phyloP scores from a whole-genome alignment of 2,888 invertebrate genomes.

The Cephus rjabovi region DNA sequence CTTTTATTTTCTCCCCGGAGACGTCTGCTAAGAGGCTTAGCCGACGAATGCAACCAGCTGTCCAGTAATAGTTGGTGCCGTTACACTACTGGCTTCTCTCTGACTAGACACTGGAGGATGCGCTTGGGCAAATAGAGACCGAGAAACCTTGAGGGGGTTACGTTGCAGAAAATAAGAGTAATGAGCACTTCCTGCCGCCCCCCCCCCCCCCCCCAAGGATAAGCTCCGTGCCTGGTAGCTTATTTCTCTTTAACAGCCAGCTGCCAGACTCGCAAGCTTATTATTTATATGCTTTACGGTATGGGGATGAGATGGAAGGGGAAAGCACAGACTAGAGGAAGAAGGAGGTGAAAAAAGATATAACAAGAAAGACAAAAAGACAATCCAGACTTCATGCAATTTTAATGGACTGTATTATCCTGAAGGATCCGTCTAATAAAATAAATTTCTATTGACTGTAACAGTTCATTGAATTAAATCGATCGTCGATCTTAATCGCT shows the following conservation, averaged over 20 bases:
- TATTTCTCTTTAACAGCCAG: conserved; percentile 36
- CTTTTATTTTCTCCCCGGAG: not conserved
- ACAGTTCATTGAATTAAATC: not conserved
- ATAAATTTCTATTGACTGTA: not conserved
- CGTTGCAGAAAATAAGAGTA: conserved; percentile 32
- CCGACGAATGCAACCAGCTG: not conserved
- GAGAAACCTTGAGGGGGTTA: conserved; percentile 1
- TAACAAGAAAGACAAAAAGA: not conserved
- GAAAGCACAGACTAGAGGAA: not conserved
- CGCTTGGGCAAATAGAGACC: conserved; percentile 6
- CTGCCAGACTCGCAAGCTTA: conserved; percentile 32
- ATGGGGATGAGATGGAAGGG: not conserved
- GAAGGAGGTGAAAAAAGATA: not conserved
- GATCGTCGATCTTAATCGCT: not conserved
- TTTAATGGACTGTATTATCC: not conserved
- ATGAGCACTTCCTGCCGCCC: conserved; percentile 29
- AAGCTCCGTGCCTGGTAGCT: conserved; percentile 32
- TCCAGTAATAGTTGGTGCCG: not conserved
- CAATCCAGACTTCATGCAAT: not conserved
- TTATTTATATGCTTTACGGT: conserved; percentile 15
- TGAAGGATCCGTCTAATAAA: not conserved
- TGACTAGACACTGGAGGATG: not conserved
- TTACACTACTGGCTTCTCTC: not conserved
- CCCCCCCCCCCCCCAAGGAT: conserved; percentile 8
- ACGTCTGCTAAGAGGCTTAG: conserved; percentile 3